Evolutionary conservation across 2,888 invertebrate genomes (phyloP), one percentile per base, ranked within the genome.

Genomic region (Dryococelus australis): DNA sequence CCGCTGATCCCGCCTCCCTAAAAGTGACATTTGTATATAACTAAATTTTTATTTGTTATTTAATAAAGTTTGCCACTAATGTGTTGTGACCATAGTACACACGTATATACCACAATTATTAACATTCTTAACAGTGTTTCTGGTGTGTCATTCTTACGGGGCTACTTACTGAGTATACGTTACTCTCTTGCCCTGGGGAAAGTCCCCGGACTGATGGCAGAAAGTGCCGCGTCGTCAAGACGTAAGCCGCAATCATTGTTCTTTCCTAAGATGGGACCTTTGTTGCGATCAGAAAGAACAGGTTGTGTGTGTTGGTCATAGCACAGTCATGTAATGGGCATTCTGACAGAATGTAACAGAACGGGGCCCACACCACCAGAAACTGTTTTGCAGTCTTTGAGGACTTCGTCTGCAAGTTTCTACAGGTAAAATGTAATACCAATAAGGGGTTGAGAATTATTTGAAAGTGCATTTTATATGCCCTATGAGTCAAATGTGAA

Each of bases 131-230:
- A 3, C 51, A 6, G 2, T 6, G 51, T 51, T 80, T 80, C 80
- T 80, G 26, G 26, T 80, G 80, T 27, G 28, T 9, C 80, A 16
- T n/a, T 3, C 26, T 80, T 20, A 5, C 80, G 80, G 80, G 80
- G 80, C 20, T 26, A 80, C 80, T 16, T 80, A 80, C 80, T 16
- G 26, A 28, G 80, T 80, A 80, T 6, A 5, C 20, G 26, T 80
- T 80, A 80, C 80, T 80, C 26, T n/a, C 28, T 80, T 28, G 12
- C 80, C 80, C 80, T 80, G 80, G 80, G 80, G 80, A 80, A 80
- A 6, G 80, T 80, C 80, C 80, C 28, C 80, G 80, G 80, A 80
- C 28, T 28, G 20, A 2, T 20, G 80, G 80, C 80, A 80, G 80
- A 80, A 80, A 80, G 80, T 80, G 80, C 20, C 80, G 28, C 26